Base-by-base conservation (phyloP, 92 coral and sea anemone genomes). In the Phenganax subtilis region DNA sequence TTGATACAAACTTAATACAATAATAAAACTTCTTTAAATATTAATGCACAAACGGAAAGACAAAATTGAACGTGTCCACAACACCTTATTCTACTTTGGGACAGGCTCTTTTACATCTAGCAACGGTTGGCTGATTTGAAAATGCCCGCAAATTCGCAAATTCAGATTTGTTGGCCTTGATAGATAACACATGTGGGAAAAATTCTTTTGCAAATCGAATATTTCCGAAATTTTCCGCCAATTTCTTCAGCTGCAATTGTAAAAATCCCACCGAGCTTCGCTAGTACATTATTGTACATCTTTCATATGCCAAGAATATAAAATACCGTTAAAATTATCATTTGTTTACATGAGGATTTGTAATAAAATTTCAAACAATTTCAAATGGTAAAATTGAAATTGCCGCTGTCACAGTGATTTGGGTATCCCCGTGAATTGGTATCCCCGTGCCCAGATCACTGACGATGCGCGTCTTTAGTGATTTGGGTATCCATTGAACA, bases 301-400 rank as follows among this genome's bases (percentile, higher is more conserved):
- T 44, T 30, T 58, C 44, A 55, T 69, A 59, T 12, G 55, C 81
- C 61, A 76, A 12, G 10, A 25, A 52, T 25, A 25, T 54, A 57
- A 76, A 76, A 76, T 76, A 76, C 81, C 81, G 81, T 76, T 76
- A 69, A 60, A 53, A 76, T 57, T 28, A 57, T 11, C 54, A n/a
- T 47, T 76, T 76, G 71, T 76, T 76, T 76, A 60, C 81, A 76
- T 14, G 54, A 54, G 25, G 66, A 12, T 54, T 76, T 58, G 70
- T 14, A 29, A 76, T 59, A 76, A 76, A 57, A 57, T 64, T 57
- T 76, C 59, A 76, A 76, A 57, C 8, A 57, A 28, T 64, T 57
- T 76, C 59, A 76, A 76, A 57, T 12, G 14, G 73, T 37, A 76
- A 76, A 76, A 76, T 76, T 76, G 81, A 76, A 76, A 29, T 27